These are phyloP conservation scores for Kradibia gibbosae DNA, from an alignment of 1,140 invertebrate genomes.

Conservation along the genomic window DNA sequence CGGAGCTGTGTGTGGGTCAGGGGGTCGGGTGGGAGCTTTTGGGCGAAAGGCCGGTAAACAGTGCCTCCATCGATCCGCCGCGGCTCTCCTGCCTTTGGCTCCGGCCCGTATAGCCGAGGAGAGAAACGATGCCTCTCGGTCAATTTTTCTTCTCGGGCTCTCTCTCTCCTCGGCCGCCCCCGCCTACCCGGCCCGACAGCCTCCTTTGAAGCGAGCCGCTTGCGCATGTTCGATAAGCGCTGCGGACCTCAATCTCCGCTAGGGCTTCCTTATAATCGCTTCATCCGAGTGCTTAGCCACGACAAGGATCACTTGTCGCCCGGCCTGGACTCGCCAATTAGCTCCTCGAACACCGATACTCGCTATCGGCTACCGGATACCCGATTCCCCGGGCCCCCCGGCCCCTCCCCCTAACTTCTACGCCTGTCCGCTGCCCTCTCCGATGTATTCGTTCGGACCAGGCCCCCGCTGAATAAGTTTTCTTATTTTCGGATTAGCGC, in stretches of 20 bases:
- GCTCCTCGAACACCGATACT: neutral
- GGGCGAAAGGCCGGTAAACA: neutral
- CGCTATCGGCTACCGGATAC: neutral
- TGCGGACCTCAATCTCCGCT: neutral
- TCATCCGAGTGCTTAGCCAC: neutral
- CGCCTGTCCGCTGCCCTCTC: too few species aligned
- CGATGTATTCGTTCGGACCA: too few species aligned
- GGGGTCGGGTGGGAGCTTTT: neutral
- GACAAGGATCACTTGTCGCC: neutral
- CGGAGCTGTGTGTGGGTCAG: neutral
- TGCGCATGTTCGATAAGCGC: neutral
- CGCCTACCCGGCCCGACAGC: neutral
- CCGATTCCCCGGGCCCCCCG: neutral
- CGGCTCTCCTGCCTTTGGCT: neutral
- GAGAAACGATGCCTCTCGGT: neutral
- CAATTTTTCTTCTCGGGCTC: conserved; percentile 30
- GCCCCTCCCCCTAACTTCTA: too few species aligned
- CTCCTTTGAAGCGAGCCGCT: neutral
- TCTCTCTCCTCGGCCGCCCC: neutral
- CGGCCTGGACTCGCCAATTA: neutral
- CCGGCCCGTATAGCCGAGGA: neutral
- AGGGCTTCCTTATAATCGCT: neutral
- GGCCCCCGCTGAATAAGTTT: too few species aligned
- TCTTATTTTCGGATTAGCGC: too few species aligned
- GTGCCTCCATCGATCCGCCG: neutral